Conservation (phyloP, 2,113 vertebrate species). For the Baryphthengus martii region DNA sequence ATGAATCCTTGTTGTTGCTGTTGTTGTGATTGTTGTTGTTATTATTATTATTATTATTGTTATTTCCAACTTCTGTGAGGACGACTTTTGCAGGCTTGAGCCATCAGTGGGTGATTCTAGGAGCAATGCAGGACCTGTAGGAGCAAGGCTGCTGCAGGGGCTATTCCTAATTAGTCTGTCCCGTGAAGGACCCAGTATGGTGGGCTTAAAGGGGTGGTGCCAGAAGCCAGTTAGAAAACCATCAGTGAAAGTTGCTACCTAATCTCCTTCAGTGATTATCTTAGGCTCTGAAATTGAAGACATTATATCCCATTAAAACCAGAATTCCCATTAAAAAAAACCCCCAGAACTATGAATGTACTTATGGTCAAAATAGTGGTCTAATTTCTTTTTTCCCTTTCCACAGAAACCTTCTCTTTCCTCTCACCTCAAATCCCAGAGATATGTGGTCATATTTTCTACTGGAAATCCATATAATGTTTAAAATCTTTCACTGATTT, state of each 20-base stretch:
- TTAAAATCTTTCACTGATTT: background rate
- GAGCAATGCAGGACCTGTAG: background rate
- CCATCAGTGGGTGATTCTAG: background rate
- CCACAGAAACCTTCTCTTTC: background rate
- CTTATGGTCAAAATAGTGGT: background rate
- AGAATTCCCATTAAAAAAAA: background rate
- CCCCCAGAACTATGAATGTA: background rate
- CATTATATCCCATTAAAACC: background rate
- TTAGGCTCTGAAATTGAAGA: background rate
- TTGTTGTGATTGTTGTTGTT: no score
- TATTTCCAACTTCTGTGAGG: no score
- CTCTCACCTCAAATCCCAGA: background rate
- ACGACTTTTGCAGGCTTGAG: no score
- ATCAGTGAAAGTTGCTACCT: background rate
- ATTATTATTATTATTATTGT: no score
- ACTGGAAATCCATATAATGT: background rate
- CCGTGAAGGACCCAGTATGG: background rate
- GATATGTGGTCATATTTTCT: background rate
- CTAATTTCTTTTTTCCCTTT: background rate
- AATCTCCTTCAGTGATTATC: background rate
- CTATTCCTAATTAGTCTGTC: background rate
- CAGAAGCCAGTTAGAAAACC: background rate
- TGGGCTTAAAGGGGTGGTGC: background rate
- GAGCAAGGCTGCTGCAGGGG: fast-evolving
- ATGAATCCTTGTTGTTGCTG: no score